Percentiles rank a stretch among this genome's conserved stretches.
phyloP scores from a whole-genome alignment of 2,797 vertebrate species.

The Coluber constrictor region DNA sequence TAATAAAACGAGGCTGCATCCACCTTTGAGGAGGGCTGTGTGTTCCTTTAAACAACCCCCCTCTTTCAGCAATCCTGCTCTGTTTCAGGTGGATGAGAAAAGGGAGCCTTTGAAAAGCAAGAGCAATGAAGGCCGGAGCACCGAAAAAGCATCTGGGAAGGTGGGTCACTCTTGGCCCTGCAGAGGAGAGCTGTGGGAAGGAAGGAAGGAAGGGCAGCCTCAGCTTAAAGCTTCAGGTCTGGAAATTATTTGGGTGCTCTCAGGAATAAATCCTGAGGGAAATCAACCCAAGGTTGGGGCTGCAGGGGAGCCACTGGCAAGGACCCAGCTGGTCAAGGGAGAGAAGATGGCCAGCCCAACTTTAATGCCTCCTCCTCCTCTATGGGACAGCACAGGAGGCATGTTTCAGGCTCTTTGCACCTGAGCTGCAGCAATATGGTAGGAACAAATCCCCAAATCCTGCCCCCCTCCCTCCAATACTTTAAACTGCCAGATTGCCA shows the following conservation, averaged over 20 bases:
- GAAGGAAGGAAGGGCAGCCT: not conserved
- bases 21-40: not conserved
- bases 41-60: not conserved
- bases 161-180: constrained; percentile 27
- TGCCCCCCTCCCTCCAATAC: not conserved
- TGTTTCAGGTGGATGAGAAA: constrained; percentile 70
- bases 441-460: not conserved
- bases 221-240: not conserved
- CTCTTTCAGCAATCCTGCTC: too few relatives aligned
- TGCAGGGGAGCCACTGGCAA: not conserved
- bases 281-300: not conserved
- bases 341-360: not conserved
- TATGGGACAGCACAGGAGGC: not conserved
- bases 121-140: constrained; percentile 66
- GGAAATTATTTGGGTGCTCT: not conserved
- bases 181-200: rapidly evolving
- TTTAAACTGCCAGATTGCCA: not conserved
- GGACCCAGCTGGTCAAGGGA: not conserved
- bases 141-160: constrained; percentile 55
- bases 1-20: not conserved
- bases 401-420: not conserved
- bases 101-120: constrained; percentile 70
- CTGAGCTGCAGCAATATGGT: not conserved
- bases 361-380: not conserved
- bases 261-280: not conserved